A percentile compares a stretch with the other conserved stretches of the same genome.
phyloP scores from a whole-genome alignment of 1,140 invertebrate genomes.

The Apocrypta bakeri region DNA sequence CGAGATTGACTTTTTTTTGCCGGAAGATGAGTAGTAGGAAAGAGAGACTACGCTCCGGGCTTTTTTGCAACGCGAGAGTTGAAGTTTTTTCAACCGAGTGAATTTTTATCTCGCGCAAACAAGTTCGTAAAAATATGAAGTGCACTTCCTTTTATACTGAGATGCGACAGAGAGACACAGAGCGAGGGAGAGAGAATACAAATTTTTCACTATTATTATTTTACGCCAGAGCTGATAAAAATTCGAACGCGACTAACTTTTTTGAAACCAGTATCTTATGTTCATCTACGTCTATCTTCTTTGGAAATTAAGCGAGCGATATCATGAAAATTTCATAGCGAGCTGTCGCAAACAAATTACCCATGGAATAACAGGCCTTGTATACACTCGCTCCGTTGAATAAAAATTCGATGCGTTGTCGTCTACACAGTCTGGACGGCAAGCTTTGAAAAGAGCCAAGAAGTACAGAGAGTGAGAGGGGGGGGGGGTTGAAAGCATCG shows the following conservation, averaged over 20 bases:
- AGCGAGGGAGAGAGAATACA: neutral
- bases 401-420: conserved; percentile 43
- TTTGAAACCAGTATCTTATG: neutral
- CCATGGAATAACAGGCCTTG: conserved; percentile 20
- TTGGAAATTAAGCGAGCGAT: neutral
- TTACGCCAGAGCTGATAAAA: neutral
- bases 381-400: conserved; percentile 21
- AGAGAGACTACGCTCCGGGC: neutral
- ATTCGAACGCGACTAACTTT: neutral
- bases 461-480: neutral
- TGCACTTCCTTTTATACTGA: neutral
- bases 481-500: conserved; percentile 44
- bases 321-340: conserved; percentile 44
- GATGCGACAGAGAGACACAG: neutral
- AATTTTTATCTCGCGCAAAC: conserved; percentile 34
- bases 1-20: neutral
- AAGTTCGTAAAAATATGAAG: conserved; percentile 33
- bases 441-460: conserved; percentile 45
- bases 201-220: conserved; percentile 15
- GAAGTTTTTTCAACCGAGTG: neutral
- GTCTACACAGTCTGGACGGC: neutral
- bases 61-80: neutral
- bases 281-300: neutral
- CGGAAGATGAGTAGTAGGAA: neutral
- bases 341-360: conserved; percentile 45